phyloP scores from a whole-genome alignment of 1,140 invertebrate genomes.

The Drosophila melanica region DNA sequence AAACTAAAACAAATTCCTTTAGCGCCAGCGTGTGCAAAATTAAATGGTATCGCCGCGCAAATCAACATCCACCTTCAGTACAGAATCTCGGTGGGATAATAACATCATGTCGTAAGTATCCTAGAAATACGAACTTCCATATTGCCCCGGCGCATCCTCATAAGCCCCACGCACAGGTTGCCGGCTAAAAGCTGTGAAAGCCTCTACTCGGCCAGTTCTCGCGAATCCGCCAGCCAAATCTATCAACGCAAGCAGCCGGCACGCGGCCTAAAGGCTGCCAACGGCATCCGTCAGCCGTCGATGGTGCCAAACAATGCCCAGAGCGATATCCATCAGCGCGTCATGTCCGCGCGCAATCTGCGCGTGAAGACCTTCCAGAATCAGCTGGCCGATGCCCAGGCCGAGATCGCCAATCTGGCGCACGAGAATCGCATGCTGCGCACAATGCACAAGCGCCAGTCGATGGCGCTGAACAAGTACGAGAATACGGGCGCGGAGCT shows the following conservation, averaged over 20 bases:
- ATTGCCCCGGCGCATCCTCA: background rate
- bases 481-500: conserved; percentile 90
- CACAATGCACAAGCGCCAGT: conserved; percentile 90
- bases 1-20: background rate
- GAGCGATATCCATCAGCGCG: conserved; percentile 87
- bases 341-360: conserved; percentile 90
- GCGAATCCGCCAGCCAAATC: conserved; percentile 70
- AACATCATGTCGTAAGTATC: conserved; percentile 64
- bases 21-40: conserved; percentile 16
- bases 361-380: conserved; percentile 90
- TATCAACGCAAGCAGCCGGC: conserved; percentile 63
- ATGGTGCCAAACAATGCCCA: conserved; percentile 55
- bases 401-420: conserved; percentile 89
- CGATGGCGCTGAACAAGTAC: conserved; percentile 89
- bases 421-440: conserved; percentile 90
- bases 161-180: conserved; percentile 32
- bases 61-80: conserved; percentile 42
- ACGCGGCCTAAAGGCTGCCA: conserved; percentile 49
- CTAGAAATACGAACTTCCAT: background rate
- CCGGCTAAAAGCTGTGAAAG: conserved; percentile 82
- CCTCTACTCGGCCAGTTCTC: conserved; percentile 79
- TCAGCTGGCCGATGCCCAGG: conserved; percentile 91
- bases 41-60: conserved; percentile 75
- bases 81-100: conserved; percentile 30
- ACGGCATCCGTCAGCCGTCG: conserved; percentile 47